These are phyloP conservation scores for Drosophila suboccidentalis DNA, from an alignment of 2,888 invertebrate genomes.

Conservation along the genomic window DNA sequence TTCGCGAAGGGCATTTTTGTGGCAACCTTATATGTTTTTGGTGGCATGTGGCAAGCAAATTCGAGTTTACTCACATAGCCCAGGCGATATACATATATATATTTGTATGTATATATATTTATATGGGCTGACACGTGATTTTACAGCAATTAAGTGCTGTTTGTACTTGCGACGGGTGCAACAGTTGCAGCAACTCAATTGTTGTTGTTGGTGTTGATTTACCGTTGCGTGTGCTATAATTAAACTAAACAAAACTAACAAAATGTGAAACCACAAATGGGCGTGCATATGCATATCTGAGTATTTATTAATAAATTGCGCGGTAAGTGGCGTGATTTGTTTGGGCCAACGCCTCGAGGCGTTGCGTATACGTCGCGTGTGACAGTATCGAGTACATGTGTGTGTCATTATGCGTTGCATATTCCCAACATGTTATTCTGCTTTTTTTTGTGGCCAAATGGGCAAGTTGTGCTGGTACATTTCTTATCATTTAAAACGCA, in stretches of 20 bases:
- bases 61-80: not conserved
- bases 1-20: constrained; percentile 27
- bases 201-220: constrained; percentile 41
- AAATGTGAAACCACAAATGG: constrained; percentile 50
- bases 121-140: constrained; percentile 63
- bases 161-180: constrained; percentile 43
- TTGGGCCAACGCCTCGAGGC: constrained; percentile 53
- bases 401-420: constrained; percentile 20
- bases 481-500: constrained; percentile 78
- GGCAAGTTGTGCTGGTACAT: constrained; percentile 50
- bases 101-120: constrained; percentile 7
- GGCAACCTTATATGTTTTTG: constrained; percentile 12
- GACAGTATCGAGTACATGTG: constrained; percentile 21
- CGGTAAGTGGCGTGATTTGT: constrained; percentile 67
- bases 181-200: constrained; percentile 34
- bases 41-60: constrained; percentile 6
- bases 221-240: constrained; percentile 63
- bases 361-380: constrained; percentile 71
- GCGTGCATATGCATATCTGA: constrained; percentile 53
- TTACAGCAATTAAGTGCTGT: constrained; percentile 62
- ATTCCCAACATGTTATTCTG: constrained; percentile 8
- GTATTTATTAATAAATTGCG: constrained; percentile 44
- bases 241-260: constrained; percentile 59
- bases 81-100: not conserved
- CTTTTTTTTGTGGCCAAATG: constrained; percentile 28